Base-by-base conservation (phyloP, 2,113 vertebrate genomes). In the Picathartes gymnocephalus region DNA sequence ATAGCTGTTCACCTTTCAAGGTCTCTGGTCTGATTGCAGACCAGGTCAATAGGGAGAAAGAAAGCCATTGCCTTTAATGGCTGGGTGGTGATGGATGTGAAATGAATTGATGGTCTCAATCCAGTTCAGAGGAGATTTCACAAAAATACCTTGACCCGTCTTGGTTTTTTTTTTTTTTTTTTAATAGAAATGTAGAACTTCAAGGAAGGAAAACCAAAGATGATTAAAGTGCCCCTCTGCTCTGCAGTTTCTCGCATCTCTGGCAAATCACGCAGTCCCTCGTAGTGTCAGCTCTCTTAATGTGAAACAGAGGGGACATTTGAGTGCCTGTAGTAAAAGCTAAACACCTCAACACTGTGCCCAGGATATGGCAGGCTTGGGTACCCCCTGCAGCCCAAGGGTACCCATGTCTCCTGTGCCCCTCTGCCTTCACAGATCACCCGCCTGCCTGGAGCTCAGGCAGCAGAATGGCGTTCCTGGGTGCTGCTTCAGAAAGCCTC, bases 51-150 rank as follows among this genome's bases (percentile, higher is more conserved):
- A 94, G 51, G 35, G 44, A 92, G 70, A 94, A 85, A 70, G 79
- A 94, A 95, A 96, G 79, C 54, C 71, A 54, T 80, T 88, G 89
- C 15, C 0, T 82, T 82, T 94, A 97, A 91, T 91, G 79, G 92
- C 85, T 92, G 68, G 39, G 60, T 88, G 90, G 94, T 90, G 87
- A 97, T 48, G 58, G 94, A 95, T 86, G 79, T 78, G 87, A 92
- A 90, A 82, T 70, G 76, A 94, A 91, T 54, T 77, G 92, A 94
- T 86, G 64, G 68, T 62, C 39, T 93, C 93, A 86, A 64, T 54
- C 74, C 79, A 91, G 54, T 48, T 57, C 84, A 58, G 85, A 73
- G 39, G 39, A 90, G 71, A 54, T 45, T 72, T 86, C 62, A 86
- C 5, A 3, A 80, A 88, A 90, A 85, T 61, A 44, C 45, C 20